phyloP scores from a whole-genome alignment of 2,113 vertebrate species.

The Ctenodactylus gundi region DNA sequence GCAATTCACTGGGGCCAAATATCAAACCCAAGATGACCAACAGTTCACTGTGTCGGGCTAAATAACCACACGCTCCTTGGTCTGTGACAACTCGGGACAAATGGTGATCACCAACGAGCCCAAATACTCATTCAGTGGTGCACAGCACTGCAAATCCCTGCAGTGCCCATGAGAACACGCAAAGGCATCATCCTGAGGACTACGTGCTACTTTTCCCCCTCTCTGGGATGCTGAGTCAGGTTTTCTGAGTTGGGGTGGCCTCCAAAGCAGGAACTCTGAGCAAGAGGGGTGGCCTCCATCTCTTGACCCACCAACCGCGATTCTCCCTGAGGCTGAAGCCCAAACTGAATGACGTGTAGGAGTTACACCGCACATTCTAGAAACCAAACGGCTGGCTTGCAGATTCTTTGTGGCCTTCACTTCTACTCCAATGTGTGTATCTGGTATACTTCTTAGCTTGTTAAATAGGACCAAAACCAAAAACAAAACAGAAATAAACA shows the following conservation, averaged over 20 bases:
- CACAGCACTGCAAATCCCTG: slow-evolving; percentile 17
- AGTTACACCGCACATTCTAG: not conserved
- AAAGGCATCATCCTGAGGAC: not conserved
- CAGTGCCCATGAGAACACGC: not conserved
- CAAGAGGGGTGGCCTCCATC: not conserved
- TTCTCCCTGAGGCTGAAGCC: not conserved
- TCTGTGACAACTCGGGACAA: slow-evolving; percentile 41
- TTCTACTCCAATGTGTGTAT: not conserved
- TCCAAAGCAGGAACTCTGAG: not conserved
- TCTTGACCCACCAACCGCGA: not conserved
- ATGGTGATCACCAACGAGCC: not conserved
- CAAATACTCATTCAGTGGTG: slow-evolving; percentile 47
- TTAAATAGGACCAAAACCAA: not conserved
- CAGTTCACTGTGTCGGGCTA: slow-evolving; percentile 39
- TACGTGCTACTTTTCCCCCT: not conserved
- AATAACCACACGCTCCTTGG: slow-evolving; percentile 20
- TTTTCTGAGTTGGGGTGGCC: not conserved
- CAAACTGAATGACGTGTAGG: not conserved
- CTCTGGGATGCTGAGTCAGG: not conserved
- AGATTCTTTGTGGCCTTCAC: not conserved
- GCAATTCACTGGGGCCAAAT: slow-evolving; percentile 42
- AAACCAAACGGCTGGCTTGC: not conserved
- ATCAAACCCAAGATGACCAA: slow-evolving; percentile 61
- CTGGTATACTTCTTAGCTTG: not conserved
- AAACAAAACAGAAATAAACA: not conserved